Evolutionary conservation across 2,797 vertebrate species (phyloP).

Genomic region (Pangasius macronema): DNA sequence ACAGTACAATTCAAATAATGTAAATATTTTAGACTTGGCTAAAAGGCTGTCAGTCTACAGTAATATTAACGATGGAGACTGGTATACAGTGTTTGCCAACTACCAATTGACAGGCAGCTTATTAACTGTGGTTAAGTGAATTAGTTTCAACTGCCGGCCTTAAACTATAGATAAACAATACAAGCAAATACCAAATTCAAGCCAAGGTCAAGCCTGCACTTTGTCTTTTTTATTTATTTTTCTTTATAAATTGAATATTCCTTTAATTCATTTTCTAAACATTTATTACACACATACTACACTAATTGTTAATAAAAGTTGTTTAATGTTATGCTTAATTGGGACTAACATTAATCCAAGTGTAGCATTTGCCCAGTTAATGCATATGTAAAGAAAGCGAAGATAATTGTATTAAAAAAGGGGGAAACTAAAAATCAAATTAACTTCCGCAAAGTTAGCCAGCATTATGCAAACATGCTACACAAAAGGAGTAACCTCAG

Average conservation of each 20-base stretch:
- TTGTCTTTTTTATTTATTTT: background rate
- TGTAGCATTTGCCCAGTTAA: background rate
- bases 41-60: background rate
- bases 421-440: background rate
- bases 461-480: background rate
- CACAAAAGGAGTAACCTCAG: background rate
- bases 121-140: background rate
- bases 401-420: background rate
- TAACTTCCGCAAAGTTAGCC: background rate
- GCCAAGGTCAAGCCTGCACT: background rate
- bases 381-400: background rate
- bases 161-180: background rate
- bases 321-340: background rate
- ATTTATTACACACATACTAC: background rate
- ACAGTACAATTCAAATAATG: background rate
- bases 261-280: background rate
- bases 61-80: too few relatives aligned
- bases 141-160: background rate
- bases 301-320: background rate
- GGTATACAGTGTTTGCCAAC: background rate
- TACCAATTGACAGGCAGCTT: background rate
- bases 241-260: background rate
- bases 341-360: background rate
- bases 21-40: background rate
- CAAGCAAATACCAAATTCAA: background rate